Percentiles rank a stretch among this genome's conserved stretches.
Evolutionary conservation across 1,140 invertebrate species (phyloP).

Genomic region (Hylaeus anthracinus): DNA sequence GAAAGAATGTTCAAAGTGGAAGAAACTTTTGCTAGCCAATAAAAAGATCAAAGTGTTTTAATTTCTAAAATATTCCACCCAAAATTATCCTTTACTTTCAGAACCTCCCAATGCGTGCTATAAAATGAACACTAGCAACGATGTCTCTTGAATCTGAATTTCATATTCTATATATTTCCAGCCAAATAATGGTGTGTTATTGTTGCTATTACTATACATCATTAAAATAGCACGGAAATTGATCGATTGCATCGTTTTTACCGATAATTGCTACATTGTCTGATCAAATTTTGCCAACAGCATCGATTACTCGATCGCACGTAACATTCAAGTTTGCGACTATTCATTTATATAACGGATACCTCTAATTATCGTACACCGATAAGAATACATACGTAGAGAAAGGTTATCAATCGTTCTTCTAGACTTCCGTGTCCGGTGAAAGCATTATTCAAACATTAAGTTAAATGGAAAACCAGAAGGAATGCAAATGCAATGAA

Average conservation of each 20-base stretch:
- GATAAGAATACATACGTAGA: not conserved
- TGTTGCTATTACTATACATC: too few relatives aligned
- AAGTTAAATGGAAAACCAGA: not conserved
- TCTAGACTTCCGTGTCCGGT: slow-evolving; percentile 22
- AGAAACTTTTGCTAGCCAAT: not conserved
- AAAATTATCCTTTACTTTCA: not conserved
- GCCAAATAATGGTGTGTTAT: too few relatives aligned
- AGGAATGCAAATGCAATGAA: not conserved
- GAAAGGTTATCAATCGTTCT: not conserved
- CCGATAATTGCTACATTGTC: too few relatives aligned
- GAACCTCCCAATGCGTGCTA: not conserved
- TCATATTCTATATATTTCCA: too few relatives aligned
- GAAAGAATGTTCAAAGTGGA: not conserved
- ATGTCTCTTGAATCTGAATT: too few relatives aligned
- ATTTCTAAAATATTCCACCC: not conserved
- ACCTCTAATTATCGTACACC: not conserved
- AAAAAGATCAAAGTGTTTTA: not conserved
- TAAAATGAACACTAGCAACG: too few relatives aligned
- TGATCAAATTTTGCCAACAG: too few relatives aligned
- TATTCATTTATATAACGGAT: not conserved
- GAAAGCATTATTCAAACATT: slow-evolving; percentile 16
- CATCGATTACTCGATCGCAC: not conserved
- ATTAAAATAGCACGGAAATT: too few relatives aligned
- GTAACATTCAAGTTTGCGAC: not conserved
- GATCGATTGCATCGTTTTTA: too few relatives aligned